phyloP scores from a whole-genome alignment of 2,888 invertebrate genomes.

The Automeris io region DNA sequence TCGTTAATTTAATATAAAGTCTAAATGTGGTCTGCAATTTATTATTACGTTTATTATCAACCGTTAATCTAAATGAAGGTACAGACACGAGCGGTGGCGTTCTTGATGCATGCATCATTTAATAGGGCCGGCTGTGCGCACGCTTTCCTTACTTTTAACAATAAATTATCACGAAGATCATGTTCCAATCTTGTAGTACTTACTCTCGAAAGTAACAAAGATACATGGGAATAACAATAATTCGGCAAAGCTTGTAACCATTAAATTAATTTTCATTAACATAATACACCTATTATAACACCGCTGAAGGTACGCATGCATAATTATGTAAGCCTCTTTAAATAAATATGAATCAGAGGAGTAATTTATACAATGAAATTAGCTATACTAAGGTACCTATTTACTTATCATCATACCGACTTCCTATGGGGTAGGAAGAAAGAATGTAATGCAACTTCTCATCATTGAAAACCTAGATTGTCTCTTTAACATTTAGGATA shows the following conservation, averaged over 20 bases:
- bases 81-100: conserved; percentile 26
- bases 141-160: conserved; percentile 55
- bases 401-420: too few relatives aligned
- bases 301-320: too few relatives aligned
- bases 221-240: conserved; percentile 48
- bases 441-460: too few relatives aligned
- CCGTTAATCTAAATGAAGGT: conserved; percentile 34
- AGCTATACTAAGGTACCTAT: too few relatives aligned
- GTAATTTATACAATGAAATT: too few relatives aligned
- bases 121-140: conserved; percentile 45
- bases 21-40: conserved; percentile 2
- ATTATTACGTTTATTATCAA: conserved; percentile 26
- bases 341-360: too few relatives aligned
- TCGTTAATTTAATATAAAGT: not conserved
- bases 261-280: not conserved
- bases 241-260: not conserved
- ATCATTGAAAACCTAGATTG: too few relatives aligned
- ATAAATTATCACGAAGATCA: conserved; percentile 70
- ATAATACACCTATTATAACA: too few relatives aligned
- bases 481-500: too few relatives aligned
- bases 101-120: conserved; percentile 44
- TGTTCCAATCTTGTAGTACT: conserved; percentile 56
- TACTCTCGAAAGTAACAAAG: conserved; percentile 41
- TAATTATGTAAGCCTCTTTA: too few relatives aligned
- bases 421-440: too few relatives aligned